Percentiles rank a stretch among this genome's conserved stretches.
Conservation (phyloP, 2,797 vertebrate genomes). For the Phataginus tricuspis region DNA sequence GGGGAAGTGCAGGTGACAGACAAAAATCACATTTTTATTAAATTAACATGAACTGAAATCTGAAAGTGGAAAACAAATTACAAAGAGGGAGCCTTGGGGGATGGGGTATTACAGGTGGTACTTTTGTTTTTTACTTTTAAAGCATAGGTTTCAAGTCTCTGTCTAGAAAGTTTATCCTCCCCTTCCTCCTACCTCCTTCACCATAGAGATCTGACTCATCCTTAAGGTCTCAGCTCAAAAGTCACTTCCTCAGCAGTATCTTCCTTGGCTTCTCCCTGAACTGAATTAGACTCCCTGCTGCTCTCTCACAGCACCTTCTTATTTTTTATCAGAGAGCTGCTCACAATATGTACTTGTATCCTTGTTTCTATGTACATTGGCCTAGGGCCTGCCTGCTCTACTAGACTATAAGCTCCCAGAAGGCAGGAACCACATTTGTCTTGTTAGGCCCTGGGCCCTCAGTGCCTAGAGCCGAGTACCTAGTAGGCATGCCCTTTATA, state of each 20-base stretch:
- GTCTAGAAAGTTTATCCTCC: conserved; percentile 35
- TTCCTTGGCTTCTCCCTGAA: background rate
- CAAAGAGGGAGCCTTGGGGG: background rate
- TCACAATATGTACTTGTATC: background rate
- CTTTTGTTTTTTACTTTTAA: conserved; percentile 48
- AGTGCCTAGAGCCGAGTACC: background rate
- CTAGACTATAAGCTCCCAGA: background rate
- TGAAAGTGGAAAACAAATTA: conserved; percentile 44
- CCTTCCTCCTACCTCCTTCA: background rate
- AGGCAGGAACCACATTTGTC: background rate
- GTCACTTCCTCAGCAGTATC: conserved; percentile 12
- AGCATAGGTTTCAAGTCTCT: conserved; percentile 40
- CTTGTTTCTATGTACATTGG: background rate
- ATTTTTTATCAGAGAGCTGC: background rate
- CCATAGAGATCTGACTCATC: conserved; percentile 27
- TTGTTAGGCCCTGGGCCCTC: background rate
- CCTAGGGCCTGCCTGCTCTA: background rate
- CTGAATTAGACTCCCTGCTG: background rate
- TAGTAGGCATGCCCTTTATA: background rate
- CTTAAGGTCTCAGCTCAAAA: conserved; percentile 42
- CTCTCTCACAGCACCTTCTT: background rate
- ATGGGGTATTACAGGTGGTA: background rate
- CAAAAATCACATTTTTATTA: conserved; percentile 34
- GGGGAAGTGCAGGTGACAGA: background rate
- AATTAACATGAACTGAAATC: conserved; percentile 22